Evolutionary conservation across 1,140 invertebrate species (phyloP).

Genomic region (Goniozus legneri): DNA sequence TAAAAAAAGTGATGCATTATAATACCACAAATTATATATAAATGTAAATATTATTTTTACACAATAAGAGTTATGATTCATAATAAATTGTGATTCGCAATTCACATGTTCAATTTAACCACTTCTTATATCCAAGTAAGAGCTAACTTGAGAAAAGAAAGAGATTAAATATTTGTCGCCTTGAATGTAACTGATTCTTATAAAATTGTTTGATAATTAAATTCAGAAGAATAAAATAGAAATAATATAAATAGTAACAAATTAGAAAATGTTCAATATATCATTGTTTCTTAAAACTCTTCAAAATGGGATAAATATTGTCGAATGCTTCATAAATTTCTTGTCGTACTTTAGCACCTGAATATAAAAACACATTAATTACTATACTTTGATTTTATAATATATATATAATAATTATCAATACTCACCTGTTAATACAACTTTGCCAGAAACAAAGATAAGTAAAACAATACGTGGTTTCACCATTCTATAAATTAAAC

Average conservation of each 20-base stretch:
- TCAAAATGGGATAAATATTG: conserved; percentile 99
- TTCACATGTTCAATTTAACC: no score
- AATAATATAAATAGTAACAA: neutral
- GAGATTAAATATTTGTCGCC: no score
- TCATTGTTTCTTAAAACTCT: conserved; percentile 95
- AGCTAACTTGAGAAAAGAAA: no score
- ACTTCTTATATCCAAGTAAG: no score
- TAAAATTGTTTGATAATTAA: no score
- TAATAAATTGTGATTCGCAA: no score
- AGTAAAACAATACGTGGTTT: conserved; percentile 97
- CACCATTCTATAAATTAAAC: conserved; percentile 98
- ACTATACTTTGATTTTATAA: conserved; percentile 10
- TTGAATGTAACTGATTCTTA: no score
- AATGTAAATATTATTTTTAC: no score
- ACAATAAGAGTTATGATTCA: no score
- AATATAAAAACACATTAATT: conserved; percentile 2
- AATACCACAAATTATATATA: no score
- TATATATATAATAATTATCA: conserved; percentile 13
- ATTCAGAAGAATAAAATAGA: no score
- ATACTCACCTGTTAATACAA: conserved; percentile 81
- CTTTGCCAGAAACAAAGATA: conserved; percentile 99
- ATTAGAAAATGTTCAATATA: neutral
- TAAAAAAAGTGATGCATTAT: no score
- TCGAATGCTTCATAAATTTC: conserved; percentile 99
- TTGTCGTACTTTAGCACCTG: conserved; percentile 94